Percentiles rank a stretch among this genome's conserved stretches.
These are phyloP conservation scores for Netelia inedita DNA, from an alignment of 2,888 invertebrate genomes.

Conservation along the genomic window DNA sequence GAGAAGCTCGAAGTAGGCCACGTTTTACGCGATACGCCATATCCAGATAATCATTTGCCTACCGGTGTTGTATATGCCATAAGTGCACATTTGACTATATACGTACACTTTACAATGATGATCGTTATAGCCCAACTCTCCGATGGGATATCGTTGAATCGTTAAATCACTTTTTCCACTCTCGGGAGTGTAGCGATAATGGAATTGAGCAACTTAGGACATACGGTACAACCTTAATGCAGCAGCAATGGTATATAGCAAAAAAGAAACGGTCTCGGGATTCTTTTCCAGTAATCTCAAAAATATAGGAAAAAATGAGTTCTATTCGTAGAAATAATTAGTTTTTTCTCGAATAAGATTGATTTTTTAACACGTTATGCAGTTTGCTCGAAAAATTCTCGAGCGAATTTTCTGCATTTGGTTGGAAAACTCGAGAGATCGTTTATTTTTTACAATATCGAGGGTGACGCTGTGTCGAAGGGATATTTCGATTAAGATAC, in stretches of 20 bases:
- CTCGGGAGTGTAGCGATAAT: not conserved
- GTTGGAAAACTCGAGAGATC: not conserved
- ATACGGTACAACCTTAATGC: not conserved
- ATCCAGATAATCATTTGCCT: slow-evolving; percentile 77
- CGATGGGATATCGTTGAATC: slow-evolving; percentile 40
- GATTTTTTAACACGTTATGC: too few species aligned
- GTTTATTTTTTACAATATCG: not conserved
- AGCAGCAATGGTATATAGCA: not conserved
- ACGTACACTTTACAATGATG: slow-evolving; percentile 11
- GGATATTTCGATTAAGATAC: too few species aligned
- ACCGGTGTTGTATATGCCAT: slow-evolving; percentile 60
- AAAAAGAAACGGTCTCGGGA: not conserved
- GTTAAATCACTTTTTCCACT: slow-evolving; percentile 29
- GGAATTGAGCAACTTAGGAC: not conserved
- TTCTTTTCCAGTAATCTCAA: not conserved
- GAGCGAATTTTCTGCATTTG: not conserved
- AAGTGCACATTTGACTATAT: not conserved
- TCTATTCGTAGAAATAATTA: too few species aligned
- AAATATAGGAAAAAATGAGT: too few species aligned
- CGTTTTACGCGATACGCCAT: slow-evolving; percentile 76
- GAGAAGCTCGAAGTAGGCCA: slow-evolving; percentile 75
- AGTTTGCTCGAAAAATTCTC: too few species aligned
- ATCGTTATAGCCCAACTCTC: slow-evolving; percentile 34
- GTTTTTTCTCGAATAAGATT: too few species aligned
- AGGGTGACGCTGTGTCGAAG: too few species aligned